Conservation (phyloP, 2,797 vertebrate species). For the Lepus oiostolus region DNA sequence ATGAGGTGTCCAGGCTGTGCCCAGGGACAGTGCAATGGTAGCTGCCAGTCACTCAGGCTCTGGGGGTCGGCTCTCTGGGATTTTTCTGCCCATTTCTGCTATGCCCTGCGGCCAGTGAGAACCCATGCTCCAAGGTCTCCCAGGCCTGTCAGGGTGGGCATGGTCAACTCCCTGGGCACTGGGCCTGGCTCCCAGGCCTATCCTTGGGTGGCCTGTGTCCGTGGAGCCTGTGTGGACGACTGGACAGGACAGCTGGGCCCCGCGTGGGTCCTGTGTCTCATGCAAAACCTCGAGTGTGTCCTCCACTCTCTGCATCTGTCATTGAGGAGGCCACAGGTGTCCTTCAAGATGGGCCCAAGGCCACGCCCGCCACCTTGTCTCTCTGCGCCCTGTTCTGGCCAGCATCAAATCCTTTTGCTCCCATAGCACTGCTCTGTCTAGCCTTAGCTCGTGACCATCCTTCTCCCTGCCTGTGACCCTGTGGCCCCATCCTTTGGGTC, state of each 20-base stretch:
- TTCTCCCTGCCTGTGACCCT: not conserved
- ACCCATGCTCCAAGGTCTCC: not conserved
- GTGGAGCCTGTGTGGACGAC: not conserved
- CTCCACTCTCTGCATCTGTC: not conserved
- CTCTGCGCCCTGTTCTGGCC: not conserved
- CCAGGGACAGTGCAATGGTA: too few relatives aligned
- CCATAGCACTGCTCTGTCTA: too few relatives aligned
- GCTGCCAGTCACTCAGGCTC: not conserved
- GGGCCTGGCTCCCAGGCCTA: not conserved
- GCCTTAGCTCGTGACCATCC: not conserved
- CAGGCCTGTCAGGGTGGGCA: rapidly evolving
- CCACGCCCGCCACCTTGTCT: not conserved
- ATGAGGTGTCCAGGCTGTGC: not conserved
- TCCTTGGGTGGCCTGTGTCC: not conserved
- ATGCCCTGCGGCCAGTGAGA: not conserved
- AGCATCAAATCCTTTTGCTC: not conserved
- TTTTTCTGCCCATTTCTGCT: not conserved
- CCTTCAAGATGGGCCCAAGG: not conserved
- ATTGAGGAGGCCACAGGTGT: not conserved
- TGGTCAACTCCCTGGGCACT: rapidly evolving
- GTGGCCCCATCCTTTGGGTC: not conserved
- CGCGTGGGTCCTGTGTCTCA: not conserved
- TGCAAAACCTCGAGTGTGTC: not conserved
- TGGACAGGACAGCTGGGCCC: not conserved
- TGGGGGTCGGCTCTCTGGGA: rapidly evolving